These are phyloP conservation scores for Trichomycterus rosablanca DNA, from an alignment of 2,113 vertebrate genomes.

Conservation along the genomic window DNA sequence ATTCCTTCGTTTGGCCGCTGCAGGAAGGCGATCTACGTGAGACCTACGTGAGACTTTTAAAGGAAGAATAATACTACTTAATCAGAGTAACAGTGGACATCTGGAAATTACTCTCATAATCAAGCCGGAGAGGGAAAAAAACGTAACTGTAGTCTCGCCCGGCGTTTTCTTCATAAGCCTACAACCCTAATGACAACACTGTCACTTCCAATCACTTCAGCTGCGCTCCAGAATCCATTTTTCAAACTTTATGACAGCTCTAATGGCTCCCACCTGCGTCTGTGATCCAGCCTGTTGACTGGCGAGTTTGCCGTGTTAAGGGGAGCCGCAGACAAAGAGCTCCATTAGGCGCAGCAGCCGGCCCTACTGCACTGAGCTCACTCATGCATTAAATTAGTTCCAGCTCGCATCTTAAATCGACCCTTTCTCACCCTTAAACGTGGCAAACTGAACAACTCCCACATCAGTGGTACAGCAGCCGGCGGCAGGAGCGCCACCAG, in stretches of 20 bases:
- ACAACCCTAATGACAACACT: constrained; percentile 93
- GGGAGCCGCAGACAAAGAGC: constrained; percentile 88
- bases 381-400: constrained; percentile 96
- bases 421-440: constrained; percentile 41
- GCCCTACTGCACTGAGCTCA: constrained; percentile 86
- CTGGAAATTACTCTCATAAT: constrained; percentile 85
- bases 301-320: constrained; percentile 80
- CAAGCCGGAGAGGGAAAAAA: constrained; percentile 81
- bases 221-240: constrained; percentile 85
- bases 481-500: background rate
- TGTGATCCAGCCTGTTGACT: constrained; percentile 78
- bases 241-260: constrained; percentile 98
- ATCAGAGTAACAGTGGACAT: constrained; percentile 76
- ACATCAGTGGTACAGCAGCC: constrained; percentile 3
- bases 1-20: too few species aligned
- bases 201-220: constrained; percentile 94
- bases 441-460: constrained; percentile 6
- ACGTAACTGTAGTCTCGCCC: constrained; percentile 61
- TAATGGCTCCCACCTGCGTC: constrained; percentile 96
- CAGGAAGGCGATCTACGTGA: too few species aligned
- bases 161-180: constrained; percentile 56
- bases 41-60: constrained; percentile 21
- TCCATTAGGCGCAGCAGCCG: constrained; percentile 82
- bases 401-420: constrained; percentile 69
- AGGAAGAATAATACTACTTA: constrained; percentile 62